Percentiles rank a stretch among this genome's conserved stretches.
These are phyloP conservation scores for Oreochromis mossambicus DNA, from an alignment of 2,797 vertebrate genomes.

Conservation along the genomic window DNA sequence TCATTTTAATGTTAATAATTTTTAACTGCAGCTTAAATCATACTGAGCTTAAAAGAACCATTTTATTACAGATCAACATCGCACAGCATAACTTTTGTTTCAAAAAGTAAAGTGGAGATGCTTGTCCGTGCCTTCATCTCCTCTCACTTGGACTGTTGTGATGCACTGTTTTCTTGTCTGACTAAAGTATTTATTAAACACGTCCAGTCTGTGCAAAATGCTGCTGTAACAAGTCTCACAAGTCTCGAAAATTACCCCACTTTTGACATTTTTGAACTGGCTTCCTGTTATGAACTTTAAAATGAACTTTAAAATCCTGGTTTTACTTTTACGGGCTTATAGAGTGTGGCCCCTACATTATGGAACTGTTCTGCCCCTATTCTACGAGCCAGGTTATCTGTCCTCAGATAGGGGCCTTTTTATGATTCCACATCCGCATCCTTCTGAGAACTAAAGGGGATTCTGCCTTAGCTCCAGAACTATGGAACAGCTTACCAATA, in stretches of 20 bases:
- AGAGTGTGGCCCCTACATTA: background rate
- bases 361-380: background rate
- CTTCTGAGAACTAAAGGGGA: background rate
- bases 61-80: background rate
- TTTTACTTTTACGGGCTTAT: background rate
- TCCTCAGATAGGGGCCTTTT: background rate
- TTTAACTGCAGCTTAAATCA: background rate
- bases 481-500: background rate
- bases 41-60: background rate
- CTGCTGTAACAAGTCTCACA: background rate
- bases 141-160: accelerated
- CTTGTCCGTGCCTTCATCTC: background rate
- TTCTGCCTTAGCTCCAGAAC: background rate
- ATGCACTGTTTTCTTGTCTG: background rate
- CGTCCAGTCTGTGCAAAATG: accelerated
- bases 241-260: background rate
- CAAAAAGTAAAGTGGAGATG: background rate
- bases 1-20: background rate
- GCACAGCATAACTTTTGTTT: background rate
- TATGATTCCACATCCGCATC: background rate
- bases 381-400: background rate
- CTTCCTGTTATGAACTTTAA: background rate
- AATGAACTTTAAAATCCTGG: background rate
- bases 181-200: background rate
- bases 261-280: background rate